phyloP scores from a whole-genome alignment of 2,797 vertebrate genomes.

The Sebastes flavidus region DNA sequence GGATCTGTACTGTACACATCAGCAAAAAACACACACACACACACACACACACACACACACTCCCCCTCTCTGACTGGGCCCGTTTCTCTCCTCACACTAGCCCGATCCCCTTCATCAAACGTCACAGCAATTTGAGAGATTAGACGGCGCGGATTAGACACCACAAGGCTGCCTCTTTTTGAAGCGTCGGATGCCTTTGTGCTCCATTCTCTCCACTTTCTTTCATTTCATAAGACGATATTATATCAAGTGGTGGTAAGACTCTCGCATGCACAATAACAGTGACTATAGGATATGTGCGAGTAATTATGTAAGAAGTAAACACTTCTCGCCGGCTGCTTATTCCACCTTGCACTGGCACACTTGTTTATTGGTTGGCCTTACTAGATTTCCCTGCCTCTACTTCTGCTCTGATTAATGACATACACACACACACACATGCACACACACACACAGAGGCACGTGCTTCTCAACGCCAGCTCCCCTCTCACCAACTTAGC shows the following conservation, averaged over 20 bases:
- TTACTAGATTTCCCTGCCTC: conserved; percentile 62
- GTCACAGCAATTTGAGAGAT: conserved; percentile 81
- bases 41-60: not conserved
- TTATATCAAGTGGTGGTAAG: conserved; percentile 73
- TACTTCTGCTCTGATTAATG: conserved; percentile 74
- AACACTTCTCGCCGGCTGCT: conserved; percentile 61
- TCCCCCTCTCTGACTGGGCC: conserved; percentile 40
- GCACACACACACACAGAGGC: conserved; percentile 39
- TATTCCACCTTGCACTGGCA: conserved; percentile 58
- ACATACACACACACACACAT: conserved; percentile 29
- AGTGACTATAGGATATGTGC: conserved; percentile 50
- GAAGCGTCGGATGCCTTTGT: conserved; percentile 70
- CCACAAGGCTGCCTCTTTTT: conserved; percentile 69
- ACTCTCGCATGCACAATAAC: conserved; percentile 66
- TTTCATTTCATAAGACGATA: conserved; percentile 76
- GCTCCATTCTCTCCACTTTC: conserved; percentile 67
- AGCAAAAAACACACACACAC: conserved; percentile 35
- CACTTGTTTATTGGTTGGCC: conserved; percentile 69
- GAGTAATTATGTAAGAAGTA: conserved; percentile 77
- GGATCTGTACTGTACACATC: conserved; percentile 63
- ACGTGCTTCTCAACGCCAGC: conserved; percentile 66
- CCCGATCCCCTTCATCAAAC: conserved; percentile 70
- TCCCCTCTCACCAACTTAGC: conserved; percentile 79
- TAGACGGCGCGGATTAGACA: conserved; percentile 74
- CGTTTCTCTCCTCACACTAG: conserved; percentile 48